Evolutionary conservation across 2,888 invertebrate species (phyloP).

Genomic region (Hymenopus coronatus): DNA sequence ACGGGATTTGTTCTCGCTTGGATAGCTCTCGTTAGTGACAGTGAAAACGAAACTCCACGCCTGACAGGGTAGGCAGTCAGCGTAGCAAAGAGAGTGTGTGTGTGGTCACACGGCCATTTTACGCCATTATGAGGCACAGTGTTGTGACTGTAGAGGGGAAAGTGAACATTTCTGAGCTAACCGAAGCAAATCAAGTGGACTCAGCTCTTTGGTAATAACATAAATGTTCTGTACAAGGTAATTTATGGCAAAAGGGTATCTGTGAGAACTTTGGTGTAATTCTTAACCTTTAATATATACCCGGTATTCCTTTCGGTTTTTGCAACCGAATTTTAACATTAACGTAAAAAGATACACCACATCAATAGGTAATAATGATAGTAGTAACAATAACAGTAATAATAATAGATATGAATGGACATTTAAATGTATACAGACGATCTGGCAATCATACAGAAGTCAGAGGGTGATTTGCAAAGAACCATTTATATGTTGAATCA

Average conservation of each 20-base stretch:
- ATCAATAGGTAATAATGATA: too few species aligned
- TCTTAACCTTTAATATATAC: too few species aligned
- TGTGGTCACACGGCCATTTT: constrained; percentile 11
- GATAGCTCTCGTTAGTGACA: background rate
- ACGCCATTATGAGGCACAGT: constrained; percentile 5
- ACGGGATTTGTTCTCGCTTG: background rate
- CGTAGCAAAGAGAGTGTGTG: background rate
- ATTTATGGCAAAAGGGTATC: background rate
- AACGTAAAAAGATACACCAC: too few species aligned
- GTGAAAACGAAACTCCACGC: background rate
- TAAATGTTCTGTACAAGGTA: background rate
- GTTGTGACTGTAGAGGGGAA: background rate
- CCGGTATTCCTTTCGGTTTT: too few species aligned
- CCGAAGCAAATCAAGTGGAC: background rate
- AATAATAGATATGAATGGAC: too few species aligned
- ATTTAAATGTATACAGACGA: too few species aligned
- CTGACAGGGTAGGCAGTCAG: background rate
- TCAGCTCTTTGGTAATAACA: background rate
- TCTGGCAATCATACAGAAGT: too few species aligned
- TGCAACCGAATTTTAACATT: too few species aligned
- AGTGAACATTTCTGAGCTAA: background rate
- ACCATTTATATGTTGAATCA: too few species aligned
- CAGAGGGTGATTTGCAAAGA: too few species aligned
- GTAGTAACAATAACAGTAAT: too few species aligned
- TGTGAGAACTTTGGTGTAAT: background rate